A percentile compares a stretch with the other conserved stretches of the same genome.
These are phyloP conservation scores for Fundulus diaphanus DNA, from an alignment of 2,797 vertebrate genomes.

Conservation along the genomic window DNA sequence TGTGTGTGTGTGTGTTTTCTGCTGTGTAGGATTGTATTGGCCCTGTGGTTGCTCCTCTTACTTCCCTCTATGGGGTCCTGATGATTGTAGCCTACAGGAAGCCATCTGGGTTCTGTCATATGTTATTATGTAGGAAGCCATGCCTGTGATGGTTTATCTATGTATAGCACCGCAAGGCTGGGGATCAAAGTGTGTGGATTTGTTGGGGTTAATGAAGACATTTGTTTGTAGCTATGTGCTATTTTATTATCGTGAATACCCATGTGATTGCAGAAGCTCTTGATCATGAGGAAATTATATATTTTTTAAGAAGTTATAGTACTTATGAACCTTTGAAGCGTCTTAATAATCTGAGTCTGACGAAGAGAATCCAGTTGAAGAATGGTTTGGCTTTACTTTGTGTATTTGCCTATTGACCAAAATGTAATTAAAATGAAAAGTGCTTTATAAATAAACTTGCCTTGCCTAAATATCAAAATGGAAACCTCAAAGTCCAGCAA, in stretches of 20 bases:
- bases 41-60: constrained; percentile 21
- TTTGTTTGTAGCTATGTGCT: not conserved
- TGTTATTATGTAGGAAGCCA: constrained; percentile 59
- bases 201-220: not conserved
- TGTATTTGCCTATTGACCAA: no score
- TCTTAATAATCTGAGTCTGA: no score
- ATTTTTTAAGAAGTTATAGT: no score
- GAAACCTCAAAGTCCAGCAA: no score
- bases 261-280: no score
- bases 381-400: no score
- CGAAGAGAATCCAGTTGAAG: no score
- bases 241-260: not conserved
- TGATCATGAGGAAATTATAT: no score
- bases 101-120: constrained; percentile 77
- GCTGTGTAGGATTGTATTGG: constrained; percentile 5
- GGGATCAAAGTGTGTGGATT: constrained; percentile 16
- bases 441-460: no score
- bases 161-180: constrained; percentile 38
- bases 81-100: constrained; percentile 65
- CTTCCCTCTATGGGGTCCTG: constrained; percentile 40
- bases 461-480: no score
- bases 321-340: no score
- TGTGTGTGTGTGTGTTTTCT: constrained; percentile 6
- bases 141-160: constrained; percentile 45
- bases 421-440: no score